These are phyloP conservation scores for Sebastes oblongus DNA, from an alignment of 2,797 vertebrate genomes.

Conservation along the genomic window DNA sequence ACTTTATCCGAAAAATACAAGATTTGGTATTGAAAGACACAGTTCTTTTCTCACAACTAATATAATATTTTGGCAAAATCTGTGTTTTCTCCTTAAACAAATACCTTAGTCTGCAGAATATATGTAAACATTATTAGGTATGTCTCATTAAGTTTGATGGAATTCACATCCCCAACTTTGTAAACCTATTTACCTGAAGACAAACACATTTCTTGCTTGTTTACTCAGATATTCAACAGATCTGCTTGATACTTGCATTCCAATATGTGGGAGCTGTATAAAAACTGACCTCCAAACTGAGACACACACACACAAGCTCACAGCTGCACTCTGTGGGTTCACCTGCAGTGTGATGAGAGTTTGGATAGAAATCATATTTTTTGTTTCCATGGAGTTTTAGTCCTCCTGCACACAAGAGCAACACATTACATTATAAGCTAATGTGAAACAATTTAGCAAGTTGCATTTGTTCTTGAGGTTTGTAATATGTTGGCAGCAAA, in stretches of 20 bases:
- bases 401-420: not conserved
- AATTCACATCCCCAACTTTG: not conserved
- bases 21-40: not conserved
- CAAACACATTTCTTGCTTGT: conserved; percentile 34
- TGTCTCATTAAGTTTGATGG: not conserved
- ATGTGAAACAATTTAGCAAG: not conserved
- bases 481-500: not conserved
- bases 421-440: not conserved
- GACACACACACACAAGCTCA: not conserved
- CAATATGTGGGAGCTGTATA: not conserved
- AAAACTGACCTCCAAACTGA: not conserved
- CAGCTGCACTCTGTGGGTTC: not conserved
- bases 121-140: not conserved
- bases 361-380: not conserved
- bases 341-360: not conserved
- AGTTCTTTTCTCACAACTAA: not conserved
- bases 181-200: conserved; percentile 20
- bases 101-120: not conserved
- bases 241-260: conserved; percentile 15
- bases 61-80: not conserved
- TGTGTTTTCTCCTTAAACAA: not conserved
- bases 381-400: not conserved
- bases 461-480: not conserved
- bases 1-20: not conserved
- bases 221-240: conserved; percentile 46